Evolutionary conservation across 2,797 vertebrate species (phyloP).

Genomic region (Buphagus erythrorhynchus): DNA sequence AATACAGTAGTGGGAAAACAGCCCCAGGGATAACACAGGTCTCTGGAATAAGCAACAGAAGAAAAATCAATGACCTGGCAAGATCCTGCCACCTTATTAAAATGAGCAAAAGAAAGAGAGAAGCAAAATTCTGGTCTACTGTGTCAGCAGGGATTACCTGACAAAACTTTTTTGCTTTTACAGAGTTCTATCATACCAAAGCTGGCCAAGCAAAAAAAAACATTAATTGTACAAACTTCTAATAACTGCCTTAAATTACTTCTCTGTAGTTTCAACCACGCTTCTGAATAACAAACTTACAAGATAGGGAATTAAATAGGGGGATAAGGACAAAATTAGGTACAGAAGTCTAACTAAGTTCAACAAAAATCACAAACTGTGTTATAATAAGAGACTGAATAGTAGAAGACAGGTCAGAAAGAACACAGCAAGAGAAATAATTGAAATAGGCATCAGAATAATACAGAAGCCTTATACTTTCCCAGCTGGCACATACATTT

Average conservation of each 20-base stretch:
- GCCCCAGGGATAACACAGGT: background rate
- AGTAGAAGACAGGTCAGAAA: background rate
- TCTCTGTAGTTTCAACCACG: background rate
- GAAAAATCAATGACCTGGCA: background rate
- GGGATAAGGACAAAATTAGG: background rate
- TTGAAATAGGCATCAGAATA: background rate
- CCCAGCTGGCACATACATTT: background rate
- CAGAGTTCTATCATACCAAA: background rate
- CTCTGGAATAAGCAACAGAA: background rate
- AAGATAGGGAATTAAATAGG: background rate
- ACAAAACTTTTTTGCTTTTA: background rate
- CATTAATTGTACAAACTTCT: background rate
- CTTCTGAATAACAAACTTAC: background rate
- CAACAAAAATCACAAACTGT: background rate
- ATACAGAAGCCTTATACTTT: background rate
- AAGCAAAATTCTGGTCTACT: background rate
- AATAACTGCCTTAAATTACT: background rate
- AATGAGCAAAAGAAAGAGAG: background rate
- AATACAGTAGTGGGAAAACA: background rate
- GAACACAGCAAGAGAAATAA: background rate
- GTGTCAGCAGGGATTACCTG: background rate
- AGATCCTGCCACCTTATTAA: background rate
- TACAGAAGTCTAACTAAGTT: background rate
- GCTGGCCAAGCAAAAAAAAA: background rate
- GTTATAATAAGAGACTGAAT: background rate